phyloP scores from a whole-genome alignment of 2,797 vertebrate species.

The Prunella strophiata region DNA sequence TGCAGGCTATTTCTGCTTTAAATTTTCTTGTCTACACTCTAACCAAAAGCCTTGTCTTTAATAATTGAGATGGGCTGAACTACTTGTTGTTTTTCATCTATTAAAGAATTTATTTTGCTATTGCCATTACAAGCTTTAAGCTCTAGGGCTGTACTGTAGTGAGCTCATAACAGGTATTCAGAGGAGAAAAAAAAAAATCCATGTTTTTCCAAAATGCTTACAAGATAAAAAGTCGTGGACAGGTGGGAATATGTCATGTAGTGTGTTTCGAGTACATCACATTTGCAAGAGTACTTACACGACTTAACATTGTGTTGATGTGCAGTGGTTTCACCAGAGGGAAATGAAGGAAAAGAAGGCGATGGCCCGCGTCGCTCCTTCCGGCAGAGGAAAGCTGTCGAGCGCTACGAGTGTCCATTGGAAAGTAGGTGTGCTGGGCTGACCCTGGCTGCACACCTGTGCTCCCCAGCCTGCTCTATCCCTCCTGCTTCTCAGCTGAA shows the following conservation, averaged over 20 bases:
- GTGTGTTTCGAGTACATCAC: neutral
- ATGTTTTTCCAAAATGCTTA: neutral
- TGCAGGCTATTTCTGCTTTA: conserved; percentile 55
- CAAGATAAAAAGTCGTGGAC: neutral
- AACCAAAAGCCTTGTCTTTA: neutral
- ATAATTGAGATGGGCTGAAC: neutral
- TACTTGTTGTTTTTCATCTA: neutral
- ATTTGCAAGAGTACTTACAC: neutral
- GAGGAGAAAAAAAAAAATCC: neutral
- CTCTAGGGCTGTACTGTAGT: neutral
- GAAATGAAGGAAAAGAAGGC: conserved; percentile 72
- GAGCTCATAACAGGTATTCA: neutral
- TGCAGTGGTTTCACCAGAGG: conserved; percentile 66
- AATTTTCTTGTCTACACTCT: neutral
- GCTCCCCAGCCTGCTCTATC: neutral
- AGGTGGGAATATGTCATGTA: neutral
- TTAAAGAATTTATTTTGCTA: neutral
- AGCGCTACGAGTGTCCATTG: conserved; percentile 87
- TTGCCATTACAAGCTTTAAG: neutral
- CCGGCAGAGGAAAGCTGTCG: conserved; percentile 88
- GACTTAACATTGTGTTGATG: neutral
- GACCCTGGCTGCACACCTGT: neutral
- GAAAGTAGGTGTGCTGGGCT: conserved; percentile 79
- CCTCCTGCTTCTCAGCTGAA: neutral
- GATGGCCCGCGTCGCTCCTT: conserved; percentile 86